Conservation (phyloP, 1,140 invertebrate genomes). For the Zaprionus ghesquierei region DNA sequence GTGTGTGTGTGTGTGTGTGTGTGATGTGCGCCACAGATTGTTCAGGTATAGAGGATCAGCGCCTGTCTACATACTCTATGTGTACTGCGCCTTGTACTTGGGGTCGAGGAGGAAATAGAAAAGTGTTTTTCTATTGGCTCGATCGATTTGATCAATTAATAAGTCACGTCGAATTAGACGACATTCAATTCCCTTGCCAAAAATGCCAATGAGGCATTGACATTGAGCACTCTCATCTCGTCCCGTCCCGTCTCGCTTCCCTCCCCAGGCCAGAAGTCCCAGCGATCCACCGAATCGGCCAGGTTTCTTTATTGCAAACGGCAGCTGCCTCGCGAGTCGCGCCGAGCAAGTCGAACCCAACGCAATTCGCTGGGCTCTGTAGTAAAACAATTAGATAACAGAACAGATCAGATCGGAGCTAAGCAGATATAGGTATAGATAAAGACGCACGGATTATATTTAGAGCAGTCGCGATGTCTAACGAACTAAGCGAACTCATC, state of each 20-base stretch:
- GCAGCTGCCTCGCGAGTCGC: constrained; percentile 65
- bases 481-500: constrained; percentile 79
- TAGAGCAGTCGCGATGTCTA: constrained; percentile 58
- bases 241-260: neutral
- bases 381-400: constrained; percentile 63
- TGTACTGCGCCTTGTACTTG: constrained; percentile 8
- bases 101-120: constrained; percentile 24
- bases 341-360: constrained; percentile 63
- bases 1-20: neutral
- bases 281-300: constrained; percentile 15
- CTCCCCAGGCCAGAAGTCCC: neutral
- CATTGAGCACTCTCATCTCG: constrained; percentile 53
- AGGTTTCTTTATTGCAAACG: constrained; percentile 68
- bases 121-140: constrained; percentile 32
- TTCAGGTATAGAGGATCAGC: constrained; percentile 1
- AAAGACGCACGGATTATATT: neutral
- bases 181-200: constrained; percentile 71
- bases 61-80: constrained; percentile 5
- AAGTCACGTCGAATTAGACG: constrained; percentile 53
- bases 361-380: constrained; percentile 51
- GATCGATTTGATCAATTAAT: constrained; percentile 57
- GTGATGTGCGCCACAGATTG: constrained; percentile 1
- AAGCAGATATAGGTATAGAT: constrained; percentile 9
- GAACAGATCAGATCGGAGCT: constrained; percentile 23
- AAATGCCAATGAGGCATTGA: constrained; percentile 79